phyloP scores from a whole-genome alignment of 1,140 invertebrate species.

The Lucilia cuprina region DNA sequence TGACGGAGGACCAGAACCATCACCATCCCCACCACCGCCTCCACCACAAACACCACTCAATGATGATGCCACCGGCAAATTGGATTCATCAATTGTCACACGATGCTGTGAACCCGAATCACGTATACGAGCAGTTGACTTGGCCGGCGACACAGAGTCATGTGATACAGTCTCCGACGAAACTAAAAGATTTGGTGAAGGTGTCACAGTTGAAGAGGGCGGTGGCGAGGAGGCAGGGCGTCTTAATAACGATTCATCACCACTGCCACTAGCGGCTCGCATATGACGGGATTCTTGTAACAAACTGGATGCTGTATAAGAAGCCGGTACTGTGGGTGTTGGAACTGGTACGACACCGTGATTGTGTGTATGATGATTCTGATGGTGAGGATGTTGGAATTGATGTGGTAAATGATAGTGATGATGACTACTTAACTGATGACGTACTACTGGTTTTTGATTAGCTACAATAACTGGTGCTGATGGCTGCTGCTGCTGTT shows the following conservation, averaged over 20 bases:
- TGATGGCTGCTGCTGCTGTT: constrained; percentile 27
- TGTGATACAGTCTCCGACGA: constrained; percentile 44
- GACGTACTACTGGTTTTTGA: constrained; percentile 45
- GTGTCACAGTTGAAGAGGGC: constrained; percentile 33
- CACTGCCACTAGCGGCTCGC: constrained; percentile 35
- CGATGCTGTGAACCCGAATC: constrained; percentile 58
- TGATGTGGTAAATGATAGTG: constrained; percentile 60
- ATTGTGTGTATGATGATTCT: constrained; percentile 58
- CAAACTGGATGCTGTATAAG: constrained; percentile 36
- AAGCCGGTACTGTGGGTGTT: constrained; percentile 53
- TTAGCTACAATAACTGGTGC: neutral
- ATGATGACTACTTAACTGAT: constrained; percentile 56
- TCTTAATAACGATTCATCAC: constrained; percentile 27
- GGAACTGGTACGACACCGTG: constrained; percentile 50
- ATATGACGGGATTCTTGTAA: constrained; percentile 36
- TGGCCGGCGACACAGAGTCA: constrained; percentile 70
- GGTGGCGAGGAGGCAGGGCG: constrained; percentile 22
- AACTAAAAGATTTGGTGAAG: constrained; percentile 33
- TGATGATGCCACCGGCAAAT: constrained; percentile 47
- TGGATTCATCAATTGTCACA: constrained; percentile 61
- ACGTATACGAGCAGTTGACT: constrained; percentile 46
- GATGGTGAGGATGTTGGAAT: constrained; percentile 60
- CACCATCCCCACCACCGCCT: constrained; percentile 50
- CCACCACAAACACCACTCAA: constrained; percentile 38
- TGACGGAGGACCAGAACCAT: constrained; percentile 59